These are phyloP conservation scores for Macaca mulatta DNA, from an alignment of 2,113 vertebrate species.

Conservation along the genomic window DNA sequence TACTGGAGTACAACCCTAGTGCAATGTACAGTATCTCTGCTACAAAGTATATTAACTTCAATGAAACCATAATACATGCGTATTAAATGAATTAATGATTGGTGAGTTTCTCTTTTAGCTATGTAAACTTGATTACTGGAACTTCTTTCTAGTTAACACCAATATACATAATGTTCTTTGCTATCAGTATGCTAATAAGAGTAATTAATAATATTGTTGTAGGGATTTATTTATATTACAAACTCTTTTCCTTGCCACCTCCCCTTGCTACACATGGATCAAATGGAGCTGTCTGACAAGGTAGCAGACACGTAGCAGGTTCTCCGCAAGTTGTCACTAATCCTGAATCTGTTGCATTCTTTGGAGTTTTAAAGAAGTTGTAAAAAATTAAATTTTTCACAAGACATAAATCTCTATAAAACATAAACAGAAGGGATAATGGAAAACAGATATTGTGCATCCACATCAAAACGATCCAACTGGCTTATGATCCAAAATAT, in stretches of 20 bases:
- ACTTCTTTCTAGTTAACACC: background rate
- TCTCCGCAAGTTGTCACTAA: background rate
- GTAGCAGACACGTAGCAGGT: background rate
- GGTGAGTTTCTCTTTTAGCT: background rate
- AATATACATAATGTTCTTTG: background rate
- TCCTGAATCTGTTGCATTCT: background rate
- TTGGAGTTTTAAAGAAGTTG: background rate
- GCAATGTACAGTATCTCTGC: background rate
- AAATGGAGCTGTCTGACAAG: background rate
- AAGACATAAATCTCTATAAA: background rate
- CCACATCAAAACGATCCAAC: conserved; percentile 11
- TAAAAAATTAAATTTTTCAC: background rate
- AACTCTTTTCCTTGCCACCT: background rate
- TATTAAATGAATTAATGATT: background rate
- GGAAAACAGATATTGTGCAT: background rate
- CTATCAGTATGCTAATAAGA: background rate
- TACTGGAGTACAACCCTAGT: background rate
- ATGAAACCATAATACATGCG: background rate
- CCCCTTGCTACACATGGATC: background rate
- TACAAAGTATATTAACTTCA: background rate
- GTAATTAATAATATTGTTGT: background rate
- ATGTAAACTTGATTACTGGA: background rate
- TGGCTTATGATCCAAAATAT: background rate
- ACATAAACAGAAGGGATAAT: background rate
- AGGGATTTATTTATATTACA: background rate